Percentiles rank a stretch among this genome's conserved stretches.
Evolutionary conservation across 2,797 vertebrate species (phyloP).

Genomic region (Phyllotis vaccarum): DNA sequence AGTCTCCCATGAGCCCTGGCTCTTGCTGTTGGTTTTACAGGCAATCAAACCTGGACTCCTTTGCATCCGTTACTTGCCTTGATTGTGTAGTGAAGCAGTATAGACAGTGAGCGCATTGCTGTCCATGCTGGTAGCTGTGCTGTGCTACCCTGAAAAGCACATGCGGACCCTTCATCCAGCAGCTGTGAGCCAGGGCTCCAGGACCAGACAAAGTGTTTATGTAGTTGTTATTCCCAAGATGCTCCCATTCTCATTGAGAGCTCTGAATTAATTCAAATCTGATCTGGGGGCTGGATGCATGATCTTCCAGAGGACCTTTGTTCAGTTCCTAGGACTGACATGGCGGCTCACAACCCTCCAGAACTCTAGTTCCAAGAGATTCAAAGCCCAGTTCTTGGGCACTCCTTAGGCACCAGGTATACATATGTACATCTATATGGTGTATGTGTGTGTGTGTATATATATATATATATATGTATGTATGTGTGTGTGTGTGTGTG

Average conservation of each 20-base stretch:
- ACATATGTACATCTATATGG: neutral
- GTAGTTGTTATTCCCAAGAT: neutral
- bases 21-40: neutral
- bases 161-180: neutral
- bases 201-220: neutral
- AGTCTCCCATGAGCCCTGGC: neutral
- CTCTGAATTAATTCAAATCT: neutral
- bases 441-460: no score
- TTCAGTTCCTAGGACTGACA: neutral
- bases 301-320: neutral
- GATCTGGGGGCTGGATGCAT: neutral
- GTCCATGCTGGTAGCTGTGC: neutral
- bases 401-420: neutral
- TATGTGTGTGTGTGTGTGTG: no score
- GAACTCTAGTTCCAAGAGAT: neutral
- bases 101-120: accelerated
- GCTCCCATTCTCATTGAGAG: neutral
- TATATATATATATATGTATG: no score
- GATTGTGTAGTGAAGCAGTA: accelerated
- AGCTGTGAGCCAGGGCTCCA: neutral
- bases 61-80: neutral
- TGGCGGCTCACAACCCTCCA: no score
- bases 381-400: neutral
- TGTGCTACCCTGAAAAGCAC: neutral
- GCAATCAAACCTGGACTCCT: neutral